Percentiles rank a stretch among this genome's conserved stretches.
Conservation (phyloP, 2,113 vertebrate genomes). For the Bambusicola thoracicus region DNA sequence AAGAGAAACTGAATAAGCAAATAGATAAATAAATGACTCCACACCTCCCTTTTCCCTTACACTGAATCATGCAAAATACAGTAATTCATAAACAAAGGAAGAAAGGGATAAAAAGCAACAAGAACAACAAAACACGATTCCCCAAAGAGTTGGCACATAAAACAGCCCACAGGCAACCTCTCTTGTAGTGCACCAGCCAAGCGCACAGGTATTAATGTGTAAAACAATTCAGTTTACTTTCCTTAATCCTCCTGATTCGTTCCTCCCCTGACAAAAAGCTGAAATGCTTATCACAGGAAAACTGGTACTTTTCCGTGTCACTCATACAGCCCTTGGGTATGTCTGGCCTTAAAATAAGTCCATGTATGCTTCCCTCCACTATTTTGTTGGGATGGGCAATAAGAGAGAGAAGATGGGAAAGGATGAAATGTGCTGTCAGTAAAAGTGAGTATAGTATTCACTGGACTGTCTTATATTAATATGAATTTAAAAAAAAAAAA, state of each 20-base stretch:
- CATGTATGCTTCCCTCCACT: not conserved
- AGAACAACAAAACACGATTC: constrained; percentile 47
- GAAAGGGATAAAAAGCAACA: constrained; percentile 8
- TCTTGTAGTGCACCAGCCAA: constrained; percentile 40
- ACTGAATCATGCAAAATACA: constrained; percentile 30
- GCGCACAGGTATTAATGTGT: constrained; percentile 27
- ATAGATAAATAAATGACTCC: not conserved
- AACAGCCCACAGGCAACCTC: constrained; percentile 37
- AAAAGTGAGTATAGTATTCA: not conserved
- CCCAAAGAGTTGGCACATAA: constrained; percentile 46
- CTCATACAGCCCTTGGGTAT: not conserved
- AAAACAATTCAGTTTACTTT: constrained; percentile 54
- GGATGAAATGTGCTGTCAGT: not conserved
- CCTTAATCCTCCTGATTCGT: constrained; percentile 32
- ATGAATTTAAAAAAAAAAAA: not conserved
- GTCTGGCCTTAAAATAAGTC: not conserved
- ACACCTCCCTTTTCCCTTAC: not conserved
- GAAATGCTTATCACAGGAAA: constrained; percentile 19
- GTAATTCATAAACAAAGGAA: constrained; percentile 53
- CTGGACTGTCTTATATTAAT: rapidly evolving
- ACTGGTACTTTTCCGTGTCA: not conserved
- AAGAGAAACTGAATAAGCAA: not conserved
- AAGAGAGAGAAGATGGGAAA: not conserved
- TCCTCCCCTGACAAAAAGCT: not conserved
- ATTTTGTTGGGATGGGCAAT: not conserved